A percentile compares a stretch with the other conserved stretches of the same genome.
Evolutionary conservation across 2,113 vertebrate species (phyloP).

Genomic region (Dendrocopos noguchii): DNA sequence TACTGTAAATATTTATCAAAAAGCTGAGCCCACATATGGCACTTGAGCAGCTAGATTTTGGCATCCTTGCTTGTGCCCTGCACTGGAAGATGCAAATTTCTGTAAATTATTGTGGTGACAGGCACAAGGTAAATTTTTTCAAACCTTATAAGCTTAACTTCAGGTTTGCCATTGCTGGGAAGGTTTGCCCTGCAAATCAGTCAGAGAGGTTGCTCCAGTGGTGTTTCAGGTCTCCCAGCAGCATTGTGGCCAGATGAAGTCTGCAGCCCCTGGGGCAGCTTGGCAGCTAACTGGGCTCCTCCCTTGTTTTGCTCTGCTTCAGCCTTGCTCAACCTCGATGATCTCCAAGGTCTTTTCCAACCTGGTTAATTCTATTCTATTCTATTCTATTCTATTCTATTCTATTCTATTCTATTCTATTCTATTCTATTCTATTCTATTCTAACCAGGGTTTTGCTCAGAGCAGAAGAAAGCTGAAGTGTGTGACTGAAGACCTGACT

Average conservation of each 20-base stretch:
- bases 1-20: not conserved
- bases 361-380: too few species aligned
- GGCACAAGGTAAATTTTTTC: not conserved
- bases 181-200: not conserved
- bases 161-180: not conserved
- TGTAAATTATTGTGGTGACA: not conserved
- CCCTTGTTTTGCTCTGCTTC: too few species aligned
- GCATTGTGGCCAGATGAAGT: rapidly evolving
- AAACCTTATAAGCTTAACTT: not conserved
- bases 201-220: not conserved
- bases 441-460: too few species aligned
- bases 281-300: not conserved
- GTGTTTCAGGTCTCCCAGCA: not conserved
- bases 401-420: too few species aligned
- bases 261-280: too few species aligned
- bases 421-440: too few species aligned
- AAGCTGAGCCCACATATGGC: not conserved
- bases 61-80: rapidly evolving
- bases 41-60: not conserved
- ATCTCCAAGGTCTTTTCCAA: too few species aligned
- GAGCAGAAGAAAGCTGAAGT: not conserved
- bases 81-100: not conserved
- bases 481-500: not conserved
- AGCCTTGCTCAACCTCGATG: not conserved
- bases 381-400: too few species aligned